phyloP scores from a whole-genome alignment of 1,140 invertebrate genomes.

The Leptinotarsa defecta region DNA sequence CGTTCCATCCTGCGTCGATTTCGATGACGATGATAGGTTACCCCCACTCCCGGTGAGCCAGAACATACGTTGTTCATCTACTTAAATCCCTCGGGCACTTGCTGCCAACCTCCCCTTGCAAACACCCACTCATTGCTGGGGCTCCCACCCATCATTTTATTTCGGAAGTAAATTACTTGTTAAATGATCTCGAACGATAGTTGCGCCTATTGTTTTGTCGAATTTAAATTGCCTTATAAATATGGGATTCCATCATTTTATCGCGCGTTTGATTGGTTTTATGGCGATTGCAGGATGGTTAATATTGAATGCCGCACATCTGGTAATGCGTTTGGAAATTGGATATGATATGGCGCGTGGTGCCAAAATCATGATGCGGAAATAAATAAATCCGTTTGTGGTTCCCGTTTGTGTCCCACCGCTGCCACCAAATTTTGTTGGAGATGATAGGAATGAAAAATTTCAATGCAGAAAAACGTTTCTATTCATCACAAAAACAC shows the following conservation, averaged over 20 bases:
- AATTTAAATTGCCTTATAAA: constrained; percentile 51
- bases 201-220: constrained; percentile 45
- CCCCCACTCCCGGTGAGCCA: too few relatives aligned
- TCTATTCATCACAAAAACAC: too few relatives aligned
- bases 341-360: constrained; percentile 9
- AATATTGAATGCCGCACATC: constrained; percentile 35
- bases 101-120: not conserved
- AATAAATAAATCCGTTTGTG: not conserved
- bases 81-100: too few relatives aligned
- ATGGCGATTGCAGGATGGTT: constrained; percentile 31
- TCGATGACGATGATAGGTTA: too few relatives aligned
- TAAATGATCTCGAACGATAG: constrained; percentile 30
- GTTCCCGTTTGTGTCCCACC: too few relatives aligned
- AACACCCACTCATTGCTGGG: constrained; percentile 15
- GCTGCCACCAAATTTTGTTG: too few relatives aligned
- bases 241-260: constrained; percentile 51
- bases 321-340: constrained; percentile 22
- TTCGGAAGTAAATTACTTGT: constrained; percentile 27
- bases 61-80: too few relatives aligned
- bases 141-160: constrained; percentile 31
- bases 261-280: constrained; percentile 39
- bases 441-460: too few relatives aligned
- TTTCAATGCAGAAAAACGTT: too few relatives aligned
- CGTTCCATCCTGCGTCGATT: too few relatives aligned
- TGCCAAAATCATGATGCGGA: not conserved